These are phyloP conservation scores for Drosophila pseudotakahashii DNA, from an alignment of 2,888 invertebrate species.

Conservation along the genomic window DNA sequence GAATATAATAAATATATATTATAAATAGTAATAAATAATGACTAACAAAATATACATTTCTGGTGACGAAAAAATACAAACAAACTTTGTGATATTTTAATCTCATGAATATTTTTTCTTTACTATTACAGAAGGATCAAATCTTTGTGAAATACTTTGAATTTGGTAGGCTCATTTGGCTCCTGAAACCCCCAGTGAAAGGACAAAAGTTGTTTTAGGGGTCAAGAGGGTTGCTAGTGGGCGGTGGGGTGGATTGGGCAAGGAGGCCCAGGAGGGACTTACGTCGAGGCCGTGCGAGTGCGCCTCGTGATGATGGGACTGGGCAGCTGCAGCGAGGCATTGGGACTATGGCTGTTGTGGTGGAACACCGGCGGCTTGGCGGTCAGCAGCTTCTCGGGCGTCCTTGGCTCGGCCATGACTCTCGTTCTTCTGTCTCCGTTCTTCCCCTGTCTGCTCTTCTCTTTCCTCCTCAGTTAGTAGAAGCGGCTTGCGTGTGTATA, in stretches of 20 bases:
- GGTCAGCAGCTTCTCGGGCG: conserved; percentile 78
- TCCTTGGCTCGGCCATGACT: conserved; percentile 78
- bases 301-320: conserved; percentile 92
- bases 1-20: too few species aligned
- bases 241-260: background rate
- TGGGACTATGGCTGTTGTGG: conserved; percentile 77
- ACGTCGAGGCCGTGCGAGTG: conserved; percentile 92
- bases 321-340: conserved; percentile 86
- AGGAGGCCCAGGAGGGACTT: conserved; percentile 84
- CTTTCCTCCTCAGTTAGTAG: conserved; percentile 3
- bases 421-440: conserved; percentile 3
- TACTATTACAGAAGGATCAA: too few species aligned
- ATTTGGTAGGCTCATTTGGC: background rate
- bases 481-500: conserved; percentile 49
- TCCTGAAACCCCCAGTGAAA: background rate
- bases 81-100: too few species aligned
- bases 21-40: too few species aligned
- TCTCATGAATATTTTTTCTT: too few species aligned
- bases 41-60: too few species aligned
- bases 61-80: too few species aligned
- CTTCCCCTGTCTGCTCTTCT: conserved; percentile 8
- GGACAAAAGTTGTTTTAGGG: background rate
- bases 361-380: conserved; percentile 80
- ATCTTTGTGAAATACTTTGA: too few species aligned
- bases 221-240: background rate